phyloP scores from a whole-genome alignment of 2,888 invertebrate species.

The Nomada lathburiana region DNA sequence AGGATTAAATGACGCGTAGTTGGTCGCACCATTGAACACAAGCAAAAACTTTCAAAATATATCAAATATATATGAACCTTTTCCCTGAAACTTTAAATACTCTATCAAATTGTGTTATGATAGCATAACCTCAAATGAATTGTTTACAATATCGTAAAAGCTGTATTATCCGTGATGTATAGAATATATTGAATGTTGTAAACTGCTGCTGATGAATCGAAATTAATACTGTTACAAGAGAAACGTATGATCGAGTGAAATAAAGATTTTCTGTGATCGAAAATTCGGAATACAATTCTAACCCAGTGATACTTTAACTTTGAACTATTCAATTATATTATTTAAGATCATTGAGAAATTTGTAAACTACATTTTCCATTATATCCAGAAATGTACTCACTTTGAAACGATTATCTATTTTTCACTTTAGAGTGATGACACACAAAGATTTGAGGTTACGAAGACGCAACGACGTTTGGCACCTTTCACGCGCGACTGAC shows the following conservation, averaged over 20 bases:
- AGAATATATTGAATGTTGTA: background rate
- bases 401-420: slow-evolving; percentile 23
- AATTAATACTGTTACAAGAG: background rate
- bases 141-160: background rate
- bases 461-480: slow-evolving; percentile 27
- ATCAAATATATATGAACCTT: background rate
- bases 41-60: background rate
- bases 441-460: slow-evolving; percentile 5
- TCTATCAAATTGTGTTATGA: background rate
- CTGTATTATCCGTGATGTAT: no score
- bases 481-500: background rate
- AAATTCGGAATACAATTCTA: background rate
- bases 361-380: background rate
- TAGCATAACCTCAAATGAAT: slow-evolving; percentile 37
- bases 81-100: background rate
- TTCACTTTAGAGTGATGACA: slow-evolving; percentile 9
- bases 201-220: background rate
- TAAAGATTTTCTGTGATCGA: background rate
- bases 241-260: background rate
- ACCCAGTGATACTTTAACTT: background rate
- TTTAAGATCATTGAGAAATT: background rate
- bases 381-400: slow-evolving; percentile 21
- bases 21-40: background rate
- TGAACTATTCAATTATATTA: no score
- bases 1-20: background rate